Conservation (phyloP, 2,888 invertebrate genomes). For the Drosophila austrosaltans region DNA sequence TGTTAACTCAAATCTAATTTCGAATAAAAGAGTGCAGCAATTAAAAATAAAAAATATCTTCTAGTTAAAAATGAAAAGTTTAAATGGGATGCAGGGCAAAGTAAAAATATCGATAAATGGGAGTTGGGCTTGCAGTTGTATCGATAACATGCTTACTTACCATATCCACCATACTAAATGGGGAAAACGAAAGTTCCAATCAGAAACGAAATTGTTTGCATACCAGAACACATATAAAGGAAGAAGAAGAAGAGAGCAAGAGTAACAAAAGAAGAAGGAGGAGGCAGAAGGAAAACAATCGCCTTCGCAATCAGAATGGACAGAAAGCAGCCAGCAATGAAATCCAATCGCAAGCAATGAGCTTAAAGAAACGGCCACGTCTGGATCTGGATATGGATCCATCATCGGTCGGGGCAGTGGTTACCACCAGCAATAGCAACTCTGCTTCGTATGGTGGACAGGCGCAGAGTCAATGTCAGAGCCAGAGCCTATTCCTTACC, state of each 20-base stretch:
- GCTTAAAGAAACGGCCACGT: constrained; percentile 67
- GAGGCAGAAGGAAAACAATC: constrained; percentile 5
- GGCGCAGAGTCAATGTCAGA: constrained; percentile 4
- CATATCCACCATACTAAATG: background rate
- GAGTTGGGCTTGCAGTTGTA: background rate
- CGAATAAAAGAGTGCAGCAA: too few species aligned
- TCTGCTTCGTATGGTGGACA: constrained; percentile 21
- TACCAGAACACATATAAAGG: background rate
- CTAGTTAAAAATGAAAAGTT: too few species aligned
- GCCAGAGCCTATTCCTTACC: constrained; percentile 47
- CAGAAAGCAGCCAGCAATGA: constrained; percentile 1
- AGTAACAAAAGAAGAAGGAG: background rate
- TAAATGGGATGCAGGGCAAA: too few species aligned
- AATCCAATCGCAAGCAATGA: constrained; percentile 47
- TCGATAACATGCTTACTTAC: background rate
- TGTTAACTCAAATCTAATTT: too few species aligned
- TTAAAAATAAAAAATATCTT: too few species aligned
- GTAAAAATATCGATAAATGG: too few species aligned
- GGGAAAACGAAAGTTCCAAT: background rate
- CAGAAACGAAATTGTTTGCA: constrained; percentile 8
- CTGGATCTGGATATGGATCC: constrained; percentile 60
- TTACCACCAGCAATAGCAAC: constrained; percentile 10
- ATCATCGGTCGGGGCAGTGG: constrained; percentile 20
- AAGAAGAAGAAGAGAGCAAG: background rate
- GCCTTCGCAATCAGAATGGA: constrained; percentile 7